Percentiles rank a stretch among this genome's conserved stretches.
These are phyloP conservation scores for Pilophorus perplexus DNA, from an alignment of 2,888 invertebrate genomes.

Conservation along the genomic window DNA sequence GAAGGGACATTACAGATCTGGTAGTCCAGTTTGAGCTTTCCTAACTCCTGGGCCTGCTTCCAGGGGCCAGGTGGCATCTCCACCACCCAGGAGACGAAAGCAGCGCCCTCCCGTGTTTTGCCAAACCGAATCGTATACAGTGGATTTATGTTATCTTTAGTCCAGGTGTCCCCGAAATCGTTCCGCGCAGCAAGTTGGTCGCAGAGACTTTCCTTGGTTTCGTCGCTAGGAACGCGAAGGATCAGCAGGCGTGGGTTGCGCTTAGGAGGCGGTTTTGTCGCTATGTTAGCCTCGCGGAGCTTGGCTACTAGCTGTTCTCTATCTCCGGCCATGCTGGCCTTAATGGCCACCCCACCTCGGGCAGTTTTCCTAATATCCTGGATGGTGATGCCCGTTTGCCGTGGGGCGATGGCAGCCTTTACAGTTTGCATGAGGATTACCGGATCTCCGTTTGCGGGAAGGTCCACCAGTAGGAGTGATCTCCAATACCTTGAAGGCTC, in stretches of 20 bases:
- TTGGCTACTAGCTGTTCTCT: neutral
- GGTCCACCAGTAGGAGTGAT: neutral
- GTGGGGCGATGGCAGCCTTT: neutral
- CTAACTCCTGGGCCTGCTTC: neutral
- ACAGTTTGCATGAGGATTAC: neutral
- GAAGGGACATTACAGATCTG: neutral
- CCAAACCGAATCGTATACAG: slow-evolving; percentile 8
- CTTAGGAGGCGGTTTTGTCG: neutral
- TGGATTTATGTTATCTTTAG: neutral
- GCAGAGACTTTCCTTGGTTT: neutral
- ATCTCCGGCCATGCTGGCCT: neutral
- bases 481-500: no score
- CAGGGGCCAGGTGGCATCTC: neutral
- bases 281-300: no score
- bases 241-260: neutral
- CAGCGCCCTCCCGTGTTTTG: neutral
- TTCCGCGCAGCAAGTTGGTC: neutral
- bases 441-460: neutral
- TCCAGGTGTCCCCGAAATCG: neutral
- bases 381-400: neutral
- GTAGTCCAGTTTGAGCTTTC: neutral
- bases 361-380: neutral
- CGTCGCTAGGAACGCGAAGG: neutral
- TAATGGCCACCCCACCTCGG: neutral
- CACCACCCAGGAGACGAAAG: slow-evolving; percentile 1